Base-by-base conservation (phyloP, 2,797 vertebrate species). In the Alca torda region DNA sequence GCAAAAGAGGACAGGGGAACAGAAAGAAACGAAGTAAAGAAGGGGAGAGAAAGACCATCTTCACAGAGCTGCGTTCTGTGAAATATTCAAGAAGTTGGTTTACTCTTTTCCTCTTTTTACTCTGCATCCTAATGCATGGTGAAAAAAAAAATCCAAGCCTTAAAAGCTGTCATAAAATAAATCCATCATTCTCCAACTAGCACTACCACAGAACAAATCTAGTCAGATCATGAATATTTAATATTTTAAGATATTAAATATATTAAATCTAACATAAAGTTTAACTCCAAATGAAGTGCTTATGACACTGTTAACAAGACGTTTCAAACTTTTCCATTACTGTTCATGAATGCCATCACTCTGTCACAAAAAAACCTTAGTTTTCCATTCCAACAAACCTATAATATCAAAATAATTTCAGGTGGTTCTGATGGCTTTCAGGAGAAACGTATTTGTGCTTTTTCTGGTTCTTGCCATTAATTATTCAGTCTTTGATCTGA, bases 11-110 rank as follows among this genome's bases (percentile, higher is more conserved):
- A 23, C 12, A 51, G 28, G 41, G 46, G 24, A 74, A 15, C 4
- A 64, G 46, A 46, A 46, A 30, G 24, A 57, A 33, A 16, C 20
- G 54, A 30, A 67, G 31, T 23, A 26, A 28, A 59, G 61, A 70
- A 87, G 60, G 24, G 30, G 31, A 48, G 45, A 39, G 48, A 84
- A 39, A 31, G 20, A 15, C 10, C 11, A 16, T 69, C 31, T 65
- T 82, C 39, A 50, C 56, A 28, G 7, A n/a, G 17, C 51, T 61
- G 37, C 68, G 76, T n/a, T 84, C 31, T 73, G 50, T 94, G 70
- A 95, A 95, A 94, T 91, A 95, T 90, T 93, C 41, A 93, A 26
- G 77, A 86, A 37, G 7, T 28, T 72, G 45, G 8, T 87, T 94
- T 70, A 61, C 17, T 51, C 33, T 83, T 84, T 76, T 64, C 45